phyloP scores from a whole-genome alignment of 2,888 invertebrate species.

The Chirona hameri region DNA sequence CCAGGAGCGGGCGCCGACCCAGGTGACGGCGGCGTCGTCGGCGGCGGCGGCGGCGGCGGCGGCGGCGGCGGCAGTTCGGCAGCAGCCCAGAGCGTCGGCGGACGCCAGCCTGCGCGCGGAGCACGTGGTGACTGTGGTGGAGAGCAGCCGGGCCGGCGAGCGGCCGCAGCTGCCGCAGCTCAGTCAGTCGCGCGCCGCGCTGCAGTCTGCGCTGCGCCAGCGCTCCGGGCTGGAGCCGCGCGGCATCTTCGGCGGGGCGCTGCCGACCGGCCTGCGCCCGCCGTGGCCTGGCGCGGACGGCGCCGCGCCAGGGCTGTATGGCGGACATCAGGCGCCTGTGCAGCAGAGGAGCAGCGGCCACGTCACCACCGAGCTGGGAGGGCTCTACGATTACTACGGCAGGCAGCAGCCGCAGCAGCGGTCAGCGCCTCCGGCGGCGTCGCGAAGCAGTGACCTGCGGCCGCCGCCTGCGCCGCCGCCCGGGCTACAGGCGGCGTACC shows the following conservation, averaged over 20 bases:
- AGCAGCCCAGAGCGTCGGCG: neutral
- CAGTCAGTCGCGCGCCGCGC: conserved; percentile 4
- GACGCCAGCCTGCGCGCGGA: neutral
- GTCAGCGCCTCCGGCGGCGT: neutral
- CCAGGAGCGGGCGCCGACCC: neutral
- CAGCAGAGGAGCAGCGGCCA: neutral
- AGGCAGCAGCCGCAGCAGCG: neutral
- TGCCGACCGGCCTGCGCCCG: neutral
- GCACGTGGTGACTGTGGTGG: conserved; percentile 24
- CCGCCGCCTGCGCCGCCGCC: neutral
- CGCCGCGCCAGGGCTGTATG: neutral
- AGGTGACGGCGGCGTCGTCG: neutral
- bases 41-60: neutral
- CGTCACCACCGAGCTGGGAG: neutral
- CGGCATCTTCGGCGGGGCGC: neutral
- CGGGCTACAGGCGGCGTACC: neutral
- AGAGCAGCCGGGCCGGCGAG: neutral
- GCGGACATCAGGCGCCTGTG: neutral
- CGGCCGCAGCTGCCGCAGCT: neutral
- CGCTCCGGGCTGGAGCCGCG: neutral
- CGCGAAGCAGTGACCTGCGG: neutral
- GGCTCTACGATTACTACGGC: neutral
- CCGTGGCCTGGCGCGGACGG: neutral
- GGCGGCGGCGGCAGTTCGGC: neutral
- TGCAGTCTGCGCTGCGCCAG: conserved; percentile 1